Percentiles rank a stretch among this genome's conserved stretches.
These are phyloP conservation scores for Diorhabda elongata DNA, from an alignment of 1,140 invertebrate species.

Conservation along the genomic window DNA sequence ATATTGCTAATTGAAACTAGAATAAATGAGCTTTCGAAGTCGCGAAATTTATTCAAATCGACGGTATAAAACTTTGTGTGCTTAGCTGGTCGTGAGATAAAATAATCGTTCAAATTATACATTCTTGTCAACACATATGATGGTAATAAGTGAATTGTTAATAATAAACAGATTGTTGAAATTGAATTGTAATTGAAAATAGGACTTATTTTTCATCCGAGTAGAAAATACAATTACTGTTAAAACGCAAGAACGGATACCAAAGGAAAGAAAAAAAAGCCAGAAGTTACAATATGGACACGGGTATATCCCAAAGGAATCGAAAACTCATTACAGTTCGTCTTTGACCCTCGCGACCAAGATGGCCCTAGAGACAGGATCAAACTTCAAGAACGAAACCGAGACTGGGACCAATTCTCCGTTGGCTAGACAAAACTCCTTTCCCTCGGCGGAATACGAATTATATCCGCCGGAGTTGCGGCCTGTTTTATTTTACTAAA, in stretches of 20 bases:
- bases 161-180: too few species aligned
- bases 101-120: too few species aligned
- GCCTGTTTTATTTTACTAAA: background rate
- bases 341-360: conserved; percentile 37
- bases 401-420: conserved; percentile 14
- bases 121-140: too few species aligned
- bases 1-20: too few species aligned
- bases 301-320: conserved; percentile 31
- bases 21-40: too few species aligned
- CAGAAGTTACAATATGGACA: conserved; percentile 29
- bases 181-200: too few species aligned
- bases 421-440: conserved; percentile 20
- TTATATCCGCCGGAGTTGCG: conserved; percentile 5
- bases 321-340: conserved; percentile 39
- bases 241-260: conserved; percentile 10
- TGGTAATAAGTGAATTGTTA: too few species aligned
- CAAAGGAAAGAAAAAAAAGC: conserved; percentile 16
- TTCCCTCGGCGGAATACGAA: conserved; percentile 13
- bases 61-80: too few species aligned
- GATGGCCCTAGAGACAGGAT: conserved; percentile 28
- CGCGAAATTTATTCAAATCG: too few species aligned
- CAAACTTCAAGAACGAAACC: conserved; percentile 23
- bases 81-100: too few species aligned
- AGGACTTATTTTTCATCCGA: too few species aligned
- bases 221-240: conserved; percentile 19